A percentile compares a stretch with the other conserved stretches of the same genome.
These are phyloP conservation scores for Philopotamus ludificatus DNA, from an alignment of 1,140 invertebrate species.

Conservation along the genomic window DNA sequence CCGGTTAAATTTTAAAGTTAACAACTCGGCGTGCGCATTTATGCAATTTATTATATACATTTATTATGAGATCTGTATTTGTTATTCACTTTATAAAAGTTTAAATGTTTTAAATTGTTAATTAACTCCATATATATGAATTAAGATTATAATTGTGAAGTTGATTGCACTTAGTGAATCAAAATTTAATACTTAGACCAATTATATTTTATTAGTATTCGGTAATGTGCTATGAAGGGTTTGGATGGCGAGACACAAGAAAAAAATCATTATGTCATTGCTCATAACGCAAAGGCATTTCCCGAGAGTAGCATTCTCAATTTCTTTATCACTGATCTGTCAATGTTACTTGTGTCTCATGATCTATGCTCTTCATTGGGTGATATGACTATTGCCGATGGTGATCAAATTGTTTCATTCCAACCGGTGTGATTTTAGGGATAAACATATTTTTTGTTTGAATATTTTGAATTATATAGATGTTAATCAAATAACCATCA, in stretches of 20 bases:
- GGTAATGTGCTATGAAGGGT: neutral
- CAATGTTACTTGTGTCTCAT: neutral
- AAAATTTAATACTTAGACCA: slow-evolving; percentile 1
- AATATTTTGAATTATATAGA: slow-evolving; percentile 20
- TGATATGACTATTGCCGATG: slow-evolving; percentile 13
- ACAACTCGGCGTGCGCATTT: no score
- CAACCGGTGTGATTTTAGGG: slow-evolving; percentile 40
- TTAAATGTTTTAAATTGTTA: neutral
- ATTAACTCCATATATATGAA: neutral
- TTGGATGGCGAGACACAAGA: neutral
- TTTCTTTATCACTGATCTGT: neutral
- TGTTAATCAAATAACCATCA: slow-evolving; percentile 20
- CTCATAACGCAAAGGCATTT: neutral
- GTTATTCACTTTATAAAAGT: neutral
- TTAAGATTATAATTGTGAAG: neutral
- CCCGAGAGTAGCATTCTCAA: neutral
- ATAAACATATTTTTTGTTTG: slow-evolving; percentile 37
- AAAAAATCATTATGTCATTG: neutral
- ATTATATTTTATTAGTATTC: neutral
- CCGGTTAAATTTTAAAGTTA: neutral
- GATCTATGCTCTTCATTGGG: neutral
- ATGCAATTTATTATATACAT: no score
- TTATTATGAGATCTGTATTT: neutral
- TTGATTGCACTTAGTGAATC: neutral
- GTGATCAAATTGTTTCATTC: slow-evolving; percentile 42